Evolutionary conservation across 2,113 vertebrate species (phyloP).

Genomic region (Lipophrys pholis): DNA sequence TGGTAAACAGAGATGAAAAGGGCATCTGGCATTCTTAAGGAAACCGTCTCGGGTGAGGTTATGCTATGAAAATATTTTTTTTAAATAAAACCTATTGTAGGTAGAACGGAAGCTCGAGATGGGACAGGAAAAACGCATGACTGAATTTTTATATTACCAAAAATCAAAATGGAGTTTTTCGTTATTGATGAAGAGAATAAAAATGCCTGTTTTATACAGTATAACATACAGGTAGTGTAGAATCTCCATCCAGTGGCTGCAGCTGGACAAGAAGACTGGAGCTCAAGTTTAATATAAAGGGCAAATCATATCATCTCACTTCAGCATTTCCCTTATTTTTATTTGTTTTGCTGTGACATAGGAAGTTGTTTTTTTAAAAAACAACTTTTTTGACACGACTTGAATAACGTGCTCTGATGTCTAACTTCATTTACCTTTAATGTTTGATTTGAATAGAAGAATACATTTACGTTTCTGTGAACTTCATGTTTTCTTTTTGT

Average conservation of each 20-base stretch:
- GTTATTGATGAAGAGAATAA: constrained; percentile 11
- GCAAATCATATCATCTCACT: background rate
- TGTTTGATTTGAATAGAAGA: background rate
- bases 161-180: constrained; percentile 15
- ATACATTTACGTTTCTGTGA: background rate
- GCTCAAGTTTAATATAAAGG: background rate
- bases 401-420: background rate
- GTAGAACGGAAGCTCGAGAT: constrained; percentile 11
- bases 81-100: constrained; percentile 20
- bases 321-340: background rate
- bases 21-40: constrained; percentile 44
- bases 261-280: background rate
- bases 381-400: background rate
- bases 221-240: background rate
- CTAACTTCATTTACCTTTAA: background rate
- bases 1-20: constrained; percentile 60
- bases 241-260: constrained; percentile 3
- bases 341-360: background rate
- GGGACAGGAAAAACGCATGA: background rate
- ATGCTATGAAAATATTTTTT: constrained; percentile 29
- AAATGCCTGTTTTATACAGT: background rate
- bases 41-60: constrained; percentile 23
- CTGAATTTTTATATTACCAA: constrained; percentile 10
- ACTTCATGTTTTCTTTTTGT: background rate
- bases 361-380: background rate